These are phyloP conservation scores for Gavialis gangeticus DNA, from an alignment of 2,113 vertebrate genomes.

Conservation along the genomic window DNA sequence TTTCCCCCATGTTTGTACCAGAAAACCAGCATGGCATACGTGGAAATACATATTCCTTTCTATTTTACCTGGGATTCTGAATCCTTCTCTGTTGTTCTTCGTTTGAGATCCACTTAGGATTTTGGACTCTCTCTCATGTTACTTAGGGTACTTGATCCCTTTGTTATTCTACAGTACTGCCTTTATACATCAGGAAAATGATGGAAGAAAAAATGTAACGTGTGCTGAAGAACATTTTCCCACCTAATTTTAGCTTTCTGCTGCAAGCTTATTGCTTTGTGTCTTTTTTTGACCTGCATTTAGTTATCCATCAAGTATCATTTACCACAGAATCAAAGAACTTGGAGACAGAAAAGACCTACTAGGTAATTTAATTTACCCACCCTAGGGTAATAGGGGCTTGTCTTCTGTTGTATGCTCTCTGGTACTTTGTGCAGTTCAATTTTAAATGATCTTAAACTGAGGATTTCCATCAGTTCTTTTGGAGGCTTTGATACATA, in stretches of 20 bases:
- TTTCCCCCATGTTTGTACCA: background rate
- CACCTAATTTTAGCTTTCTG: background rate
- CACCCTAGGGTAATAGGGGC: background rate
- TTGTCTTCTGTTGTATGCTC: background rate
- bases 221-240: background rate
- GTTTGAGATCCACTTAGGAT: background rate
- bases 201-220: background rate
- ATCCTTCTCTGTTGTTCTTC: background rate
- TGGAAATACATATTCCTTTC: background rate
- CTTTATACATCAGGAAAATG: background rate
- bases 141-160: background rate
- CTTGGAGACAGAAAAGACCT: background rate
- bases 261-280: background rate
- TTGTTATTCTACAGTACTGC: background rate
- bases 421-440: background rate
- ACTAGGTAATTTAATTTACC: background rate
- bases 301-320: background rate
- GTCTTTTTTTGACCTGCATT: background rate
- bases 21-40: background rate
- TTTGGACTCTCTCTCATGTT: background rate
- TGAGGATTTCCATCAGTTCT: background rate
- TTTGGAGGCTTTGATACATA: background rate
- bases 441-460: background rate
- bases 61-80: background rate
- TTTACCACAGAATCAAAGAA: background rate